phyloP scores from a whole-genome alignment of 1,140 invertebrate species.

The Pomacea maculata region DNA sequence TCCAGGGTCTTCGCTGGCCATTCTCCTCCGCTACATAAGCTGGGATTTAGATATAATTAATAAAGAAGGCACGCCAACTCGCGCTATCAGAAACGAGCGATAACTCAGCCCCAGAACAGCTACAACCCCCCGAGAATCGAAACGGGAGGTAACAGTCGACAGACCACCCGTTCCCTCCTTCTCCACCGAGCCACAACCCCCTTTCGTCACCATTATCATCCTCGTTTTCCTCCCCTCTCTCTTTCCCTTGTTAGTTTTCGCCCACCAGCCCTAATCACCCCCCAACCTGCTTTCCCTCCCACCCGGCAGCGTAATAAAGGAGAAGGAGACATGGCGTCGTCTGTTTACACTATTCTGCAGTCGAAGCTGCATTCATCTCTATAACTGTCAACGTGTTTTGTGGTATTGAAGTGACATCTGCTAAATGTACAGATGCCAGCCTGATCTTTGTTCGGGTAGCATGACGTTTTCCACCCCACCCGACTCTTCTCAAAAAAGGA shows the following conservation, averaged over 20 bases:
- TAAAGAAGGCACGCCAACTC: not conserved
- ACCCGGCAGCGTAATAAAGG: too few species aligned
- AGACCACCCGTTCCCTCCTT: too few species aligned
- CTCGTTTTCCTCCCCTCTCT: not conserved
- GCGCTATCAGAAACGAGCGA: not conserved
- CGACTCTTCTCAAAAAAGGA: too few species aligned
- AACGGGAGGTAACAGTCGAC: not conserved
- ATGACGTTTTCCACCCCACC: too few species aligned
- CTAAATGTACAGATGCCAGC: too few species aligned
- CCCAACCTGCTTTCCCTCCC: too few species aligned
- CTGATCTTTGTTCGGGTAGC: too few species aligned
- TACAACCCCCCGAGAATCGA: not conserved
- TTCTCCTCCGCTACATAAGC: conserved; percentile 6
- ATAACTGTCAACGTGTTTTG: too few species aligned
- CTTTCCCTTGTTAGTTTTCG: not conserved
- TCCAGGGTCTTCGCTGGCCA: not conserved
- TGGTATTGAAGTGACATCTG: too few species aligned
- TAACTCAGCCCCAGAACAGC: conserved; percentile 1
- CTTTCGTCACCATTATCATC: not conserved
- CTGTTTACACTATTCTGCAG: too few species aligned
- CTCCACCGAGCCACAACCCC: not conserved
- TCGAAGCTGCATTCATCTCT: too few species aligned
- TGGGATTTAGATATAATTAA: conserved; percentile 23
- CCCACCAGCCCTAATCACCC: not conserved
- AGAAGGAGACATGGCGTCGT: too few species aligned